Evolutionary conservation across 2,113 vertebrate species (phyloP).

Genomic region (Pao palembangensis): DNA sequence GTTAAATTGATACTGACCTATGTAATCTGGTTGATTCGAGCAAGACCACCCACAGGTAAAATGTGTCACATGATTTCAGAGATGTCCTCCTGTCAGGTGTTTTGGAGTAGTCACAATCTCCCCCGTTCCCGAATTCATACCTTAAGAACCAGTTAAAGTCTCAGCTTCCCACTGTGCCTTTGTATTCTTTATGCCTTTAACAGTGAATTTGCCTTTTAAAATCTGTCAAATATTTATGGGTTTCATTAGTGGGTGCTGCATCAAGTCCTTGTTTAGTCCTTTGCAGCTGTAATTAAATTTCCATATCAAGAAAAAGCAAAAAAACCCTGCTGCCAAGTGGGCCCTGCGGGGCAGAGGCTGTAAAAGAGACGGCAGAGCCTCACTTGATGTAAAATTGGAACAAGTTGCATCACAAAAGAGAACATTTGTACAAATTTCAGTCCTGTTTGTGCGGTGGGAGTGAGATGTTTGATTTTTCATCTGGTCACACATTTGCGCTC

Average conservation of each 20-base stretch:
- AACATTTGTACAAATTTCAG: conserved; percentile 12
- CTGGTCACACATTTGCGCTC: not conserved
- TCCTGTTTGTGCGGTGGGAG: conserved; percentile 10
- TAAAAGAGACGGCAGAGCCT: conserved; percentile 17
- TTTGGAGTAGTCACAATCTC: conserved; percentile 14
- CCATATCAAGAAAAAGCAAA: conserved; percentile 32
- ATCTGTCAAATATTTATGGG: conserved; percentile 58
- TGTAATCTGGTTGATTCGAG: conserved; percentile 37
- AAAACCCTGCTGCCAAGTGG: conserved; percentile 39
- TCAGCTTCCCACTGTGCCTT: too few relatives aligned
- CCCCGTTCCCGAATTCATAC: conserved; percentile 6
- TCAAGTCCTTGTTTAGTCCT: conserved; percentile 52
- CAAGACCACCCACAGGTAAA: conserved; percentile 24
- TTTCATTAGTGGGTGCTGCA: conserved; percentile 53
- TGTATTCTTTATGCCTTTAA: too few relatives aligned
- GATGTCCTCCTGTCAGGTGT: conserved; percentile 7
- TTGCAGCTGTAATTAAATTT: conserved; percentile 53
- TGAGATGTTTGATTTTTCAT: conserved; percentile 7
- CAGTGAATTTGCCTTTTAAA: conserved; percentile 7
- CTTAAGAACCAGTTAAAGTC: too few relatives aligned
- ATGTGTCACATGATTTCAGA: conserved; percentile 15
- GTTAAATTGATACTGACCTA: conserved; percentile 62
- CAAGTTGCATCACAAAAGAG: conserved; percentile 28
- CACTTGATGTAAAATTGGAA: conserved; percentile 36
- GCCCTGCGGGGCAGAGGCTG: conserved; percentile 30